Evolutionary conservation across 2,888 invertebrate species (phyloP).

Genomic region (Heteropelma amictum): DNA sequence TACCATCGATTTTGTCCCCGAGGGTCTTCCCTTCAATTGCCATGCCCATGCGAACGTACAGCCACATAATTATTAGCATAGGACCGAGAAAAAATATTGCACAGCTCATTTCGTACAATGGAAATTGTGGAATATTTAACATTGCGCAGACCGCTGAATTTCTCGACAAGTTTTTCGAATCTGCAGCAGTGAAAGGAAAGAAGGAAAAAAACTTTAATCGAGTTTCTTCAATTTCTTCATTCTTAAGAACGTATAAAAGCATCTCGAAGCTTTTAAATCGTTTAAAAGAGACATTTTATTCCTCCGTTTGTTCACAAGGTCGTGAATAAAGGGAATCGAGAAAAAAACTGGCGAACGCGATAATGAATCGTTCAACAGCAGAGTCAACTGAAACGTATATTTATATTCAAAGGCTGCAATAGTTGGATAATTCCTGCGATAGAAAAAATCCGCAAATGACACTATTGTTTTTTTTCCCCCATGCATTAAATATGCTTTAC

Average conservation of each 20-base stretch:
- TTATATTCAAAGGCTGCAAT: too few relatives aligned
- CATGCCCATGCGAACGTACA: conserved; percentile 88
- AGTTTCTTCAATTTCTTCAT: neutral
- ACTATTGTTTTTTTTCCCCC: too few relatives aligned
- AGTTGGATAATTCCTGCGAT: too few relatives aligned
- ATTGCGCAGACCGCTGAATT: conserved; percentile 90
- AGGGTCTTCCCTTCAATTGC: conserved; percentile 79
- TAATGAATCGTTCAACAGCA: too few relatives aligned
- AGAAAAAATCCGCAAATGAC: too few relatives aligned
- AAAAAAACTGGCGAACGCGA: too few relatives aligned
- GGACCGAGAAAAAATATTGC: conserved; percentile 89
- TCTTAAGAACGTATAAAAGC: neutral
- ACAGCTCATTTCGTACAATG: conserved; percentile 88
- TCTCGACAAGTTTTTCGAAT: conserved; percentile 61
- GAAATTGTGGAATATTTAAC: conserved; percentile 81
- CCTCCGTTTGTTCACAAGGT: neutral
- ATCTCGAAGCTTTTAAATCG: neutral
- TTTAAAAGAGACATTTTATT: neutral
- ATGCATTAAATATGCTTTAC: too few relatives aligned
- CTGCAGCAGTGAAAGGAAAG: conserved; percentile 10
- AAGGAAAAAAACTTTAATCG: neutral
- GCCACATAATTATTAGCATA: conserved; percentile 85
- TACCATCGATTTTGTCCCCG: conserved; percentile 80
- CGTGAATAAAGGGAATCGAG: neutral
- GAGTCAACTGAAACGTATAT: too few relatives aligned